phyloP scores from a whole-genome alignment of 2,888 invertebrate species.

The Pammene fasciana region DNA sequence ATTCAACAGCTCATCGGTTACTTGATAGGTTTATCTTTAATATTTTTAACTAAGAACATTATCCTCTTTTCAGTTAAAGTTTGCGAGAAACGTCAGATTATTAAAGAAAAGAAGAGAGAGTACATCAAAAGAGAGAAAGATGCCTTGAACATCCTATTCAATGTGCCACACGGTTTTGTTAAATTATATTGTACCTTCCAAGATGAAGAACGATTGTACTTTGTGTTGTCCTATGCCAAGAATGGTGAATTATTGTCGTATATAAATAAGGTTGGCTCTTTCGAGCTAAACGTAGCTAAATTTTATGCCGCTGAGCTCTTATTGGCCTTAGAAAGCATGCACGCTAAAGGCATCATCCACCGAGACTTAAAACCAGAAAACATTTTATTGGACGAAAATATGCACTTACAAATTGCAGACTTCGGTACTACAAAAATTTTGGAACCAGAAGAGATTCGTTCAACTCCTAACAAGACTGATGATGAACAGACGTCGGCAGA shows the following conservation, averaged over 20 bases:
- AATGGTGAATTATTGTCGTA: constrained; percentile 97
- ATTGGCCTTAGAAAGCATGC: constrained; percentile 95
- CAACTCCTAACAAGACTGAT: constrained; percentile 54
- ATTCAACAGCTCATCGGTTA: neutral
- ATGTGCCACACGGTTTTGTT: constrained; percentile 94
- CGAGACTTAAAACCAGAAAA: constrained; percentile 99
- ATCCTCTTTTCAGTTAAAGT: constrained; percentile 92
- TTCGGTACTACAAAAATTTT: constrained; percentile 98
- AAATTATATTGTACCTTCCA: constrained; percentile 98
- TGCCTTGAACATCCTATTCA: constrained; percentile 92
- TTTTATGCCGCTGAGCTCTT: constrained; percentile 98
- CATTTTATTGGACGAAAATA: constrained; percentile 96
- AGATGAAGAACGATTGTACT: constrained; percentile 95
- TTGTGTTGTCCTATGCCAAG: constrained; percentile 97
- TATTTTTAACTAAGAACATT: constrained; percentile 28
- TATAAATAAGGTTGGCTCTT: constrained; percentile 94
- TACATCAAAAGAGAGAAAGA: constrained; percentile 98
- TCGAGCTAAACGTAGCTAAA: constrained; percentile 93
- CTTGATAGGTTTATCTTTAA: neutral
- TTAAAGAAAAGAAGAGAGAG: constrained; percentile 95
- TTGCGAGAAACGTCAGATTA: constrained; percentile 97
- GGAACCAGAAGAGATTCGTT: constrained; percentile 65
- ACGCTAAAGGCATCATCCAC: constrained; percentile 94
- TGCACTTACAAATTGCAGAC: constrained; percentile 98
- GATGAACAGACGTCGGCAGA: constrained; percentile 61